phyloP scores from a whole-genome alignment of 2,888 invertebrate species.

The Rhogogaster chlorosoma region DNA sequence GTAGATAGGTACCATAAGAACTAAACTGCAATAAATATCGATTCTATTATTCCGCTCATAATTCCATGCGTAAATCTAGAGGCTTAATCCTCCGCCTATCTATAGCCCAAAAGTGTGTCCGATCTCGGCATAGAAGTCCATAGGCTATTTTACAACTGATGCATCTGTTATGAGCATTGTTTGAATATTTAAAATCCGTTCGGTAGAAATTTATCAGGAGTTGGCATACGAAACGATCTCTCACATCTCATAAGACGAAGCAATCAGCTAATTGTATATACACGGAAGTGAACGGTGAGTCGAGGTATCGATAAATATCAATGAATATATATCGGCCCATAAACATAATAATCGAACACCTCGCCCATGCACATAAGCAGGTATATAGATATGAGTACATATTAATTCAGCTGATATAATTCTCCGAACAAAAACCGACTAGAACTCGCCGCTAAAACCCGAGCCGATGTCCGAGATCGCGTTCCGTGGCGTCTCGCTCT shows the following conservation, averaged over 20 bases:
- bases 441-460: constrained; percentile 29
- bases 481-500: constrained; percentile 35
- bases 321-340: constrained; percentile 3
- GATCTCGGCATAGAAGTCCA: neutral
- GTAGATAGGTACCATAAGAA: neutral
- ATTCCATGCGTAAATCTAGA: constrained; percentile 30
- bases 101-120: constrained; percentile 3
- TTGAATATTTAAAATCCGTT: neutral
- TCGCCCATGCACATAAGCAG: neutral
- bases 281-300: constrained; percentile 27
- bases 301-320: constrained; percentile 24
- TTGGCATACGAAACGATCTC: neutral
- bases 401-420: constrained; percentile 16
- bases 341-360: constrained; percentile 19
- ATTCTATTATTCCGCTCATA: constrained; percentile 18
- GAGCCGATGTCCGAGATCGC: constrained; percentile 24
- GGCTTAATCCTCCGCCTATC: neutral
- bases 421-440: neutral
- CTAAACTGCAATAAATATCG: constrained; percentile 28
- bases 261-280: constrained; percentile 37
- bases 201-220: constrained; percentile 8
- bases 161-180: neutral
- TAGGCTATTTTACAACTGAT: neutral
- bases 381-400: neutral
- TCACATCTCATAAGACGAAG: neutral